Base-by-base conservation (phyloP, 2,888 invertebrate species). In the Eutolmus rufibarbis region DNA sequence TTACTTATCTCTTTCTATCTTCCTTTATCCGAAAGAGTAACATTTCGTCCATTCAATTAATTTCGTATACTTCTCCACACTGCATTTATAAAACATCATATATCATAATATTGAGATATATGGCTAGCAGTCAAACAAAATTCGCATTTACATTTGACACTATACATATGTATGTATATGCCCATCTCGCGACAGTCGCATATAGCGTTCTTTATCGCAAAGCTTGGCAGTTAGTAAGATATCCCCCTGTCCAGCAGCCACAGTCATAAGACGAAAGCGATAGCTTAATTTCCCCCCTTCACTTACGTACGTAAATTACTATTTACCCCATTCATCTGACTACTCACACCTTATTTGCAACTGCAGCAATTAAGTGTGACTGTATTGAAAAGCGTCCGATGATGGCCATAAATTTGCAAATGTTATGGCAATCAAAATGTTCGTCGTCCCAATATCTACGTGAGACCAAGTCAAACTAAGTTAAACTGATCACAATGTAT, bases 401-500 rank as follows among this genome's bases (percentile, higher is more conserved):
- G 31, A 79, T 14, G 14, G 51, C 31, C 51, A 46, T 79, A 79
- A 79, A 79, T 19, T 79, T 79, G 31, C 23, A 9, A 14, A 79
- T 79, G 28, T 79, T 51, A 79, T 79, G 79, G 78, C 23, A 12
- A 78, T 78, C 85, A 74, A 51, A 28, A 57, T 57, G 37, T 19
- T 66, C 82, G 66, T 51, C 34, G 34, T 51, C 74, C 37, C 40
- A 82, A 76, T 87, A 46, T 28, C 34, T 74, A 28, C 46, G 81
- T 40, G 43, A 66, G 74, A 74, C 34, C 56, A 37, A 77, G 43
- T 74, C 85, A 8, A 87, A 51, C 23, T 78, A 40, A 82, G 40
- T 77, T 56, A 19, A 46, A 37, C 56, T 82, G 34, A 74, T 43
- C 82, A 82, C 56, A 77, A 56, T 87, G 85, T 85, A 74, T 74